A percentile compares a stretch with the other conserved stretches of the same genome.
phyloP scores from a whole-genome alignment of 2,888 invertebrate genomes.

The Hemicrepidius hirtus region DNA sequence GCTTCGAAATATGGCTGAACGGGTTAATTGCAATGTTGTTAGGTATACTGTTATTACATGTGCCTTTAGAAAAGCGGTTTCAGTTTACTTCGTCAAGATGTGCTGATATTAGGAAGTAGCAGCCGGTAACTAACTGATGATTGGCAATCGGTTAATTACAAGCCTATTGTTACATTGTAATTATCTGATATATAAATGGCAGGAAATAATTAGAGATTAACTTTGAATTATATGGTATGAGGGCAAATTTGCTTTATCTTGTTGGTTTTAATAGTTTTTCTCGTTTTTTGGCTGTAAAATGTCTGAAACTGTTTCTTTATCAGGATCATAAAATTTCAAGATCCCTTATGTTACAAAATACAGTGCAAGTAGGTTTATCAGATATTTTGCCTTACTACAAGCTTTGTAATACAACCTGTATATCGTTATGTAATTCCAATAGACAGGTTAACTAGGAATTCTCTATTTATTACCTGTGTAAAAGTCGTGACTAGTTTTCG shows the following conservation, averaged over 20 bases:
- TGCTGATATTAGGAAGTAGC: conserved; percentile 5
- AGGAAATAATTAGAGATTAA: conserved; percentile 27
- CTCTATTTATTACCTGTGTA: too few species aligned
- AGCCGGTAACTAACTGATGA: conserved; percentile 24
- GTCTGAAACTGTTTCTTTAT: not conserved
- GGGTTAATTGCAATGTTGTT: conserved; percentile 1
- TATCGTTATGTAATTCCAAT: too few species aligned
- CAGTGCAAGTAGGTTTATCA: too few species aligned
- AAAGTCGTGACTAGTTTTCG: too few species aligned
- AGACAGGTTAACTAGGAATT: too few species aligned
- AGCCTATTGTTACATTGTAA: conserved; percentile 26
- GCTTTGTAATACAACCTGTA: too few species aligned
- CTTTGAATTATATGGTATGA: conserved; percentile 12
- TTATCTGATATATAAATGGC: conserved; percentile 13
- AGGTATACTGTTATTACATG: conserved; percentile 8
- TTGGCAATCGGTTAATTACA: conserved; percentile 25
- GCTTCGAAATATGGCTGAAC: not conserved
- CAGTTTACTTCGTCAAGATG: conserved; percentile 8
- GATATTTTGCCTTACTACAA: too few species aligned
- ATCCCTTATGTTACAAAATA: too few species aligned
- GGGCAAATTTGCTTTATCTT: conserved; percentile 11
- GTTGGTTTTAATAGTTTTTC: not conserved
- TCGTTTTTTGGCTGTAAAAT: not conserved
- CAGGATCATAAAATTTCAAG: too few species aligned
- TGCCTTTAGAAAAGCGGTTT: not conserved